These are phyloP conservation scores for Tolypeutes matacus DNA, from an alignment of 2,797 vertebrate genomes.

Conservation along the genomic window DNA sequence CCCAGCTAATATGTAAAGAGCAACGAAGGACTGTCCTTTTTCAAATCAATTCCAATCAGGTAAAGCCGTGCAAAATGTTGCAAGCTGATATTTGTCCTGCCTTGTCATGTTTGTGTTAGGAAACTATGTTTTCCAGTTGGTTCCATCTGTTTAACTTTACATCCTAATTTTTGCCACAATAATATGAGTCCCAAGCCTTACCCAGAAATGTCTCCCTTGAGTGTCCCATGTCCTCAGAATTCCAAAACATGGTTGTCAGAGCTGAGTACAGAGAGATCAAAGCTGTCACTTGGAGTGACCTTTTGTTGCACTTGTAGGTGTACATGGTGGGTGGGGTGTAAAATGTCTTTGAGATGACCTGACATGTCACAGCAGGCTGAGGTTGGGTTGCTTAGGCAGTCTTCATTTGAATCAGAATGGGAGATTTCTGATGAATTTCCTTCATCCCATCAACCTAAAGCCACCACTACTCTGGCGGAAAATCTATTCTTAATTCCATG, in stretches of 20 bases:
- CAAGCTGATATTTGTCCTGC: neutral
- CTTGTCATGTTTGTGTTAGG: neutral
- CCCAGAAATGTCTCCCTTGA: neutral
- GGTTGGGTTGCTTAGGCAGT: neutral
- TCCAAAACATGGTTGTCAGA: slow-evolving; percentile 4
- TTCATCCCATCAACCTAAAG: slow-evolving; percentile 45
- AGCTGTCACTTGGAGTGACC: neutral
- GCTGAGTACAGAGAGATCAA: neutral
- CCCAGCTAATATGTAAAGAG: neutral
- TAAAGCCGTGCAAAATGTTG: neutral
- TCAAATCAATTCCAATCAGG: neutral
- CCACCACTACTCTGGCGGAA: neutral
- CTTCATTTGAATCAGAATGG: slow-evolving; percentile 34
- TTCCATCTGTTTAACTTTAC: neutral
- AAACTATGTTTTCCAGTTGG: neutral
- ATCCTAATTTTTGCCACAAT: neutral
- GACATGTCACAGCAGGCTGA: rapidly evolving
- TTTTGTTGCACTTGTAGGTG: neutral
- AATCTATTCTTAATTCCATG: slow-evolving; percentile 17
- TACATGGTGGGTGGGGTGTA: neutral
- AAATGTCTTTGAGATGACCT: neutral
- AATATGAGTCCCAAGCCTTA: neutral
- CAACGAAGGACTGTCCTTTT: neutral
- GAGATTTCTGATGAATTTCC: slow-evolving; percentile 66
- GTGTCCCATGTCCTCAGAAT: neutral